A percentile compares a stretch with the other conserved stretches of the same genome.
These are phyloP conservation scores for Sebastes paucispinis DNA, from an alignment of 2,797 vertebrate species.

Conservation along the genomic window DNA sequence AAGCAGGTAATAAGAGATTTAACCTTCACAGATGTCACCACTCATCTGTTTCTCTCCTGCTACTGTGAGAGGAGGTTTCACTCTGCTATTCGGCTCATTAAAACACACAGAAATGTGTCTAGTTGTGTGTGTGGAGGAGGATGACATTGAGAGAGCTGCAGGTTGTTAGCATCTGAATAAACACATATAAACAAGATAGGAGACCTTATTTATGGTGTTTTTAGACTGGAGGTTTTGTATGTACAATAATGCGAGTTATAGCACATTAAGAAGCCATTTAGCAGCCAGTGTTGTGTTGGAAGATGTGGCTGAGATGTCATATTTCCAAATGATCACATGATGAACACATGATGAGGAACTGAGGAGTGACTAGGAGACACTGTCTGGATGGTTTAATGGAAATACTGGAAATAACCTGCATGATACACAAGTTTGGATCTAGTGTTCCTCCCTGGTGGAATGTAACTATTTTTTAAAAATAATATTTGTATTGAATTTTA, in stretches of 20 bases:
- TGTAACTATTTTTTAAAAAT: rapidly evolving
- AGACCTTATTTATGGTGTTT: not conserved
- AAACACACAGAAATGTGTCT: rapidly evolving
- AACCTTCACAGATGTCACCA: slow-evolving; percentile 11
- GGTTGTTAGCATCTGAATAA: slow-evolving; percentile 10
- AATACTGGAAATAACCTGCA: slow-evolving; percentile 8
- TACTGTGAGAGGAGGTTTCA: rapidly evolving
- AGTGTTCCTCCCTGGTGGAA: not conserved
- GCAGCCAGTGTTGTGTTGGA: not conserved
- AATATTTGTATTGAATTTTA: too few species aligned
- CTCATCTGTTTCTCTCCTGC: rapidly evolving
- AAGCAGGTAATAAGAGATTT: slow-evolving; percentile 88
- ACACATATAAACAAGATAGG: not conserved
- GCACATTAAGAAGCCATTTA: not conserved
- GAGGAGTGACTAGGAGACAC: slow-evolving; percentile 15
- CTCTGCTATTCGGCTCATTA: rapidly evolving
- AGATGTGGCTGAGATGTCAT: not conserved
- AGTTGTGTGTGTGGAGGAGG: not conserved
- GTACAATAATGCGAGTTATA: rapidly evolving
- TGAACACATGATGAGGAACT: slow-evolving; percentile 71
- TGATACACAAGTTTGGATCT: not conserved
- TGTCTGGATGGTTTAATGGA: not conserved
- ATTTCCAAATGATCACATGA: slow-evolving; percentile 73
- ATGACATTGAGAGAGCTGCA: slow-evolving; percentile 69
- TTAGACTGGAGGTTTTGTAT: rapidly evolving